Percentiles rank a stretch among this genome's conserved stretches.
Conservation (phyloP, 2,888 invertebrate species). For the Creontiades dilutus region DNA sequence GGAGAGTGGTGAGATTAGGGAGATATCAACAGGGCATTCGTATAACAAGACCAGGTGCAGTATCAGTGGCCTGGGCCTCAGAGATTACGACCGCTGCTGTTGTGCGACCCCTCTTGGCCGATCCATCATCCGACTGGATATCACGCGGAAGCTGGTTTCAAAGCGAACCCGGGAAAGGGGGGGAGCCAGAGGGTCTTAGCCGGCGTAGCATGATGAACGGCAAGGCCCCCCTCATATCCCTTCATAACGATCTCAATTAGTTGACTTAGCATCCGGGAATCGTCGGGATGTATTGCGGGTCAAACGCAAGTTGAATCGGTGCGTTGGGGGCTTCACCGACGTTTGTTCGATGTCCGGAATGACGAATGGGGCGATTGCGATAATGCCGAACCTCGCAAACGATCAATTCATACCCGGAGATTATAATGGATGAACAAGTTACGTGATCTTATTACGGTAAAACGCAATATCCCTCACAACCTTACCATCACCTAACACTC, state of each 20-base stretch:
- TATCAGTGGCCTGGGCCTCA: constrained; percentile 35
- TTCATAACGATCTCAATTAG: constrained; percentile 40
- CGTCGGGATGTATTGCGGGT: background rate
- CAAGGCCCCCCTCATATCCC: background rate
- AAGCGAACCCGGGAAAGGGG: background rate
- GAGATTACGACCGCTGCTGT: constrained; percentile 14
- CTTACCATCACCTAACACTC: too few species aligned
- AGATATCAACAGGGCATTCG: background rate
- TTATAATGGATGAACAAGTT: too few species aligned
- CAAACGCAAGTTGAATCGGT: background rate
- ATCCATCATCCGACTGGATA: background rate
- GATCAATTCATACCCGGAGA: too few species aligned
- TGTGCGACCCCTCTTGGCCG: background rate
- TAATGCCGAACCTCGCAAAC: background rate
- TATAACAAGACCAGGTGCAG: background rate
- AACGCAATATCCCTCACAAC: too few species aligned
- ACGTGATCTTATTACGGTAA: too few species aligned
- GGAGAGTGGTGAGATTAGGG: background rate
- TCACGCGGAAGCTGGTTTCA: constrained; percentile 17
- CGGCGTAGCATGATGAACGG: constrained; percentile 45
- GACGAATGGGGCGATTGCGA: background rate
- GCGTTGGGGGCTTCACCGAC: background rate
- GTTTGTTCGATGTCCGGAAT: background rate
- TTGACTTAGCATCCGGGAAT: constrained; percentile 50
- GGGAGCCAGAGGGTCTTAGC: constrained; percentile 22